A percentile compares a stretch with the other conserved stretches of the same genome.
Conservation (phyloP, 2,113 vertebrate species). For the Tachuris rubrigastra region DNA sequence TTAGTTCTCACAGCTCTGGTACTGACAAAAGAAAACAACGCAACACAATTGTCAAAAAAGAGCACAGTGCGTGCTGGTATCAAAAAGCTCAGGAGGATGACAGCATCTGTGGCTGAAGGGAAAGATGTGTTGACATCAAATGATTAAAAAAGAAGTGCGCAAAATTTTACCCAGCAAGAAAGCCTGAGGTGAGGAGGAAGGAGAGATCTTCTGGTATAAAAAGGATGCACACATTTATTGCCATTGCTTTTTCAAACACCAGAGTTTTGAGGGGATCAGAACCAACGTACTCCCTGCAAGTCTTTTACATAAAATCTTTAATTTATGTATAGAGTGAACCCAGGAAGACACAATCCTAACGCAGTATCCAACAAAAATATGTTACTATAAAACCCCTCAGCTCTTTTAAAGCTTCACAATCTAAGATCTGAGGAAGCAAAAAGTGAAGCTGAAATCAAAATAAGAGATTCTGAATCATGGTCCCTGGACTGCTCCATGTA, state of each 20-base stretch:
- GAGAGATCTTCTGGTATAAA: background rate
- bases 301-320: background rate
- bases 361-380: background rate
- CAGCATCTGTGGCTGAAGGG: background rate
- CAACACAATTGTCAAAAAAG: background rate
- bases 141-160: background rate
- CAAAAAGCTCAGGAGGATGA: background rate
- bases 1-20: background rate
- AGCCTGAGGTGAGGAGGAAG: background rate
- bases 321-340: background rate
- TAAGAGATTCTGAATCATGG: background rate
- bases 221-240: background rate
- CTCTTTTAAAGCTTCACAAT: background rate
- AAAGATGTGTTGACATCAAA: background rate
- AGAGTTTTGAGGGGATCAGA: background rate
- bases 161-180: background rate
- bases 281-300: background rate
- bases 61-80: background rate
- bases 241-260: background rate
- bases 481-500: background rate
- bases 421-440: background rate
- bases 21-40: background rate
- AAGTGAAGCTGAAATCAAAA: background rate
- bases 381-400: background rate
- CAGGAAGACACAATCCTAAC: background rate